These are phyloP conservation scores for Macrotus californicus DNA, from an alignment of 2,113 vertebrate species.

Conservation along the genomic window DNA sequence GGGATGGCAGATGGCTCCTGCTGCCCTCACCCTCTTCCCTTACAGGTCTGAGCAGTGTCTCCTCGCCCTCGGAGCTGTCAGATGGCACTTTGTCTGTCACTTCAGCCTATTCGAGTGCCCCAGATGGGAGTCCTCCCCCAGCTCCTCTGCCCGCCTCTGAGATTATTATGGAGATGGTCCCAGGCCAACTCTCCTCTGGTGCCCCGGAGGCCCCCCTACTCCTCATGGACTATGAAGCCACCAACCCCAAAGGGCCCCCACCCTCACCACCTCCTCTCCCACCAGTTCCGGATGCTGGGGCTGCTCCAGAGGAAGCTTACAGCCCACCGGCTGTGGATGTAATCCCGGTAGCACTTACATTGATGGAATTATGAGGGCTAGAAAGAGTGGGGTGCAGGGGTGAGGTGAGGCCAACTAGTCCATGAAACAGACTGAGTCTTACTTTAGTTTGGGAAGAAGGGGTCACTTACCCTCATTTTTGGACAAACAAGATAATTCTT, in stretches of 20 bases:
- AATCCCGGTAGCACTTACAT: slow-evolving; percentile 80
- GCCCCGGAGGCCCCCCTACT: slow-evolving; percentile 58
- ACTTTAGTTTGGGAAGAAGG: not conserved
- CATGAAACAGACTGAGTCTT: not conserved
- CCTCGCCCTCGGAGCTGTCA: slow-evolving; percentile 83
- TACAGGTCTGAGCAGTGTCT: slow-evolving; percentile 85
- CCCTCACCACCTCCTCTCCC: slow-evolving; percentile 36
- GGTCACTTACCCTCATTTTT: not conserved
- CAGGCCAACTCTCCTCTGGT: slow-evolving; percentile 35
- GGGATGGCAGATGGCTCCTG: not conserved
- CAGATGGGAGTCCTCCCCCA: slow-evolving; percentile 76
- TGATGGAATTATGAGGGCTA: not conserved
- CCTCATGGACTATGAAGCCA: slow-evolving; percentile 82
- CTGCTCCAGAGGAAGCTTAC: slow-evolving; percentile 82
- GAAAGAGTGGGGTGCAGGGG: not conserved
- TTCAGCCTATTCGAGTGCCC: slow-evolving; percentile 88
- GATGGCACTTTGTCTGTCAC: slow-evolving; percentile 81
- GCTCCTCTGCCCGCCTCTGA: slow-evolving; percentile 69
- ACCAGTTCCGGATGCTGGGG: slow-evolving; percentile 78
- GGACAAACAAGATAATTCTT: not conserved
- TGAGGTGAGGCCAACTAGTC: not conserved
- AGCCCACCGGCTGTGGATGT: slow-evolving; percentile 79
- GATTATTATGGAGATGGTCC: slow-evolving; percentile 66
- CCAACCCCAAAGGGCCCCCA: not conserved
- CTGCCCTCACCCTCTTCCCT: slow-evolving; percentile 57